These are phyloP conservation scores for Kryptopterus vitreolus DNA, from an alignment of 2,797 vertebrate genomes.

Conservation along the genomic window DNA sequence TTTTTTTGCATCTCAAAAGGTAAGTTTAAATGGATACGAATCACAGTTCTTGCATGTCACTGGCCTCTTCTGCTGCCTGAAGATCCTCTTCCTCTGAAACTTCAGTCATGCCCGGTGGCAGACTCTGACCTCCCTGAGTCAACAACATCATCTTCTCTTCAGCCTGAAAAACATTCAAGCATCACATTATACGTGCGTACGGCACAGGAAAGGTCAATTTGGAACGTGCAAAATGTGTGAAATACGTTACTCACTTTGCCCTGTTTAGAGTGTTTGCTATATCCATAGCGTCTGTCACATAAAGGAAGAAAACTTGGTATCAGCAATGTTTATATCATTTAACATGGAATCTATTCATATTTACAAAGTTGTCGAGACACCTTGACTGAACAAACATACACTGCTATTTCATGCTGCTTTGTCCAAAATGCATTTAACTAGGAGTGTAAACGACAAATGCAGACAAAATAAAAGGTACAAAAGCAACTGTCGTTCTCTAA, in stretches of 20 bases:
- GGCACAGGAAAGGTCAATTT: slow-evolving; percentile 7
- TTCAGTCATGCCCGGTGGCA: slow-evolving; percentile 71
- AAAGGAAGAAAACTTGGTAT: slow-evolving; percentile 21
- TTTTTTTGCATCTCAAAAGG: background rate
- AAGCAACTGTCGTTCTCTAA: background rate
- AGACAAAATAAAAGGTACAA: background rate
- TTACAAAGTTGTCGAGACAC: background rate
- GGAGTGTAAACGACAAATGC: background rate
- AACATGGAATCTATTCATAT: background rate
- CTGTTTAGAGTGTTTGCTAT: slow-evolving; percentile 83
- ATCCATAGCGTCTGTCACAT: slow-evolving; percentile 82
- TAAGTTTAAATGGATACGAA: background rate
- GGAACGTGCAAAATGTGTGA: background rate
- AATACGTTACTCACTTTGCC: slow-evolving; percentile 77
- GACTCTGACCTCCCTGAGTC: slow-evolving; percentile 67
- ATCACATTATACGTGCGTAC: background rate
- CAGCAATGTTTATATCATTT: background rate
- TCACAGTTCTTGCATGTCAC: background rate
- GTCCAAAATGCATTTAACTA: background rate
- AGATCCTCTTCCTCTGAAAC: slow-evolving; percentile 83
- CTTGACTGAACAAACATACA: background rate
- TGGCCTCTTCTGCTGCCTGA: slow-evolving; percentile 89
- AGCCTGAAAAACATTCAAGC: slow-evolving; percentile 61
- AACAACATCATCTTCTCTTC: slow-evolving; percentile 76
- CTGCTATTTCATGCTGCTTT: background rate